phyloP scores from a whole-genome alignment of 2,888 invertebrate species.

The Tillus elongatus region DNA sequence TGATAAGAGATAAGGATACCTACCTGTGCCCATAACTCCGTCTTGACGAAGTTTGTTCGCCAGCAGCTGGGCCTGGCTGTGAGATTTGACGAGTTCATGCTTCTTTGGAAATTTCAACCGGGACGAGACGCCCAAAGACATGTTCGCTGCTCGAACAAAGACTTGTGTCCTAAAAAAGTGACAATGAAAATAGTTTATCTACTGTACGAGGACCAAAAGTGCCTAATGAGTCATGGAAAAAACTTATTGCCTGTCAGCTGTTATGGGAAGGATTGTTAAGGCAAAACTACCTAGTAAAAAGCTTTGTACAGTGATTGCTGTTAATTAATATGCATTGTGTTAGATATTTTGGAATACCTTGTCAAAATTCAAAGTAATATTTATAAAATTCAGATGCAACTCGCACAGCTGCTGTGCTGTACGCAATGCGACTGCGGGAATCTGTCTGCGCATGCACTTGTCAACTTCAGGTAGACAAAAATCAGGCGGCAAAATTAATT shows the following conservation, averaged over 20 bases:
- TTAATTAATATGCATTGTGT: slow-evolving; percentile 1
- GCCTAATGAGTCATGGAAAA: slow-evolving; percentile 29
- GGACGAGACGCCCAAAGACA: slow-evolving; percentile 40
- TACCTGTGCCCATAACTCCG: slow-evolving; percentile 40
- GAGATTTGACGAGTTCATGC: slow-evolving; percentile 34
- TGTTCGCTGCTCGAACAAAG: slow-evolving; percentile 27
- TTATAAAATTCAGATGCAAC: slow-evolving; percentile 25
- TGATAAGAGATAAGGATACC: too few species aligned
- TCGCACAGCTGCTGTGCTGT: slow-evolving; percentile 25
- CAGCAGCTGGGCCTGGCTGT: slow-evolving; percentile 40
- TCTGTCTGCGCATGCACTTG: too few species aligned
- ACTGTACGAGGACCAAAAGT: slow-evolving; percentile 20
- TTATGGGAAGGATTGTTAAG: slow-evolving; percentile 1
- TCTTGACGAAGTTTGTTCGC: slow-evolving; percentile 40
- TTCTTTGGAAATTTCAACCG: slow-evolving; percentile 39
- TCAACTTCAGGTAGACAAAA: too few species aligned
- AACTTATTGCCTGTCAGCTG: slow-evolving; percentile 15
- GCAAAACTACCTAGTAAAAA: too few species aligned
- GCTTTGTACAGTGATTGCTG: slow-evolving; percentile 1
- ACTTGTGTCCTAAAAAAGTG: slow-evolving; percentile 25
- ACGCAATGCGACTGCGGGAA: too few species aligned
- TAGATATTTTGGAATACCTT: slow-evolving; percentile 16
- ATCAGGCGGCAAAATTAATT: too few species aligned
- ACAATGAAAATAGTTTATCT: slow-evolving; percentile 15
- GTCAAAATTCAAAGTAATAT: slow-evolving; percentile 15